Evolutionary conservation across 2,113 vertebrate species (phyloP).

Genomic region (Eonycteris spelaea): DNA sequence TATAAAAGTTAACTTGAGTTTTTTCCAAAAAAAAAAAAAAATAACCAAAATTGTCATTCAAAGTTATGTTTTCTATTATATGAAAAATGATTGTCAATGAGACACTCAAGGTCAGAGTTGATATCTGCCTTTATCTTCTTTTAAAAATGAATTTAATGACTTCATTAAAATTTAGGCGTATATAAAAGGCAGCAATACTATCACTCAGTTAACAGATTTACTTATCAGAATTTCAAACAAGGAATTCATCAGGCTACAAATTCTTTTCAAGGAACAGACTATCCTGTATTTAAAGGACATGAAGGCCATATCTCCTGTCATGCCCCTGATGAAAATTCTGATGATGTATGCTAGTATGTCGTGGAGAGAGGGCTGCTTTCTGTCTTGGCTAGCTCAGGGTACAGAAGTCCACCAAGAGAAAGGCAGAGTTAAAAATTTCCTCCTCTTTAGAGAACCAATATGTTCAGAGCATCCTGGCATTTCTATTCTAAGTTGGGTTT

Average conservation of each 20-base stretch:
- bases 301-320: neutral
- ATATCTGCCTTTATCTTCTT: conserved; percentile 64
- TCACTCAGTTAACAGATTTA: conserved; percentile 62
- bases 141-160: conserved; percentile 70
- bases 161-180: conserved; percentile 70
- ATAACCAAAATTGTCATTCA: conserved; percentile 46
- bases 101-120: conserved; percentile 63
- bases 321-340: conserved; percentile 34
- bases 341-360: neutral
- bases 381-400: neutral
- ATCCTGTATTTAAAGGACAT: conserved; percentile 44
- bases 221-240: conserved; percentile 73
- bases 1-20: neutral
- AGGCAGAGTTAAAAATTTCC: neutral
- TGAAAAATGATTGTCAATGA: conserved; percentile 55
- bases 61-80: conserved; percentile 64
- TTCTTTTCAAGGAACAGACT: conserved; percentile 50
- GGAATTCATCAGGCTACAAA: conserved; percentile 64
- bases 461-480: neutral
- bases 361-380: neutral
- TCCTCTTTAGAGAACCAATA: neutral
- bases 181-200: conserved; percentile 59
- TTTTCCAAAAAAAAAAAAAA: neutral
- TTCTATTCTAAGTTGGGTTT: neutral
- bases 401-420: neutral